Percentiles rank a stretch among this genome's conserved stretches.
phyloP scores from a whole-genome alignment of 2,113 vertebrate species.

The Serinus canaria region DNA sequence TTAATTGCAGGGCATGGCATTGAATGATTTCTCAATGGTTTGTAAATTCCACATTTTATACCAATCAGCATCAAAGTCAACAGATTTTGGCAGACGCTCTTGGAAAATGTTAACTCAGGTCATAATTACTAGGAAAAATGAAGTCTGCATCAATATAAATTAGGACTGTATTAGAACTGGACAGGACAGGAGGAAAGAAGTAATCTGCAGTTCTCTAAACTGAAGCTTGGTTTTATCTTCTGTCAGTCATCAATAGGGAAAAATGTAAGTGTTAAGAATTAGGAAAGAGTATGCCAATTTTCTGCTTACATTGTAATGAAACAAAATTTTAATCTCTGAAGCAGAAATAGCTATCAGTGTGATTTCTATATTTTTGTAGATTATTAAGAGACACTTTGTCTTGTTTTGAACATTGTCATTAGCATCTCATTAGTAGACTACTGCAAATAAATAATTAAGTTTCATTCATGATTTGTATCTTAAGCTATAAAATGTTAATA shows the following conservation, averaged over 20 bases:
- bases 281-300: not conserved
- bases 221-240: not conserved
- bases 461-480: not conserved
- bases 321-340: not conserved
- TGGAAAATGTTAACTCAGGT: slow-evolving; percentile 33
- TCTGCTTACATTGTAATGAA: not conserved
- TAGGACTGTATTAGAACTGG: not conserved
- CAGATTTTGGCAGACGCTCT: slow-evolving; percentile 26
- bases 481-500: slow-evolving; percentile 9
- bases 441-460: not conserved
- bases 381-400: not conserved
- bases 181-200: not conserved
- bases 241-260: not conserved
- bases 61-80: slow-evolving; percentile 55
- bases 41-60: slow-evolving; percentile 56
- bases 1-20: slow-evolving; percentile 60
- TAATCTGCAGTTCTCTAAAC: not conserved
- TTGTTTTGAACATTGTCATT: not conserved
- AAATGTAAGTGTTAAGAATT: not conserved
- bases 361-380: not conserved
- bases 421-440: not conserved
- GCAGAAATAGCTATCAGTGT: not conserved
- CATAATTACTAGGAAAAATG: slow-evolving; percentile 40
- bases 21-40: slow-evolving; percentile 57
- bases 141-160: slow-evolving; percentile 1